phyloP scores from a whole-genome alignment of 2,797 vertebrate species.

The Mus caroli region DNA sequence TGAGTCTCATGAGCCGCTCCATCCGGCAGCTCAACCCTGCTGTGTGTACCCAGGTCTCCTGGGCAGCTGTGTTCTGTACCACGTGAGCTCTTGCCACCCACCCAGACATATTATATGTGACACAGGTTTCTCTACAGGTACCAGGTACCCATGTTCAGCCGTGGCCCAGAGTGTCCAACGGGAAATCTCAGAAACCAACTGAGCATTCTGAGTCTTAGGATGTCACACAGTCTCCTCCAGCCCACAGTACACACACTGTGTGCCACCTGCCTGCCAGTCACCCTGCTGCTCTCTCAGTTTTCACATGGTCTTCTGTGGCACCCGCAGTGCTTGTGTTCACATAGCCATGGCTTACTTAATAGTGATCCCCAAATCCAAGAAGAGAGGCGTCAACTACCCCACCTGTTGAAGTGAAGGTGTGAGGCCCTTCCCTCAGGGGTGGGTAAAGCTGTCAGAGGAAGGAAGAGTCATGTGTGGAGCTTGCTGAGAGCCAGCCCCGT shows the following conservation, averaged over 20 bases:
- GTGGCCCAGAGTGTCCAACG: background rate
- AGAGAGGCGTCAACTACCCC: background rate
- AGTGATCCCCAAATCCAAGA: background rate
- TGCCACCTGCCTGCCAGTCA: background rate
- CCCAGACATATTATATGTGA: too few species aligned
- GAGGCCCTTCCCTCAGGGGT: background rate
- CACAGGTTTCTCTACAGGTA: background rate
- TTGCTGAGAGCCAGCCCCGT: background rate
- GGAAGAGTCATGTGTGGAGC: background rate
- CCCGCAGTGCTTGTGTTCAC: too few species aligned
- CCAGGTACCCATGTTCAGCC: background rate
- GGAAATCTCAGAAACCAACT: background rate
- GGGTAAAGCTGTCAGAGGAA: background rate
- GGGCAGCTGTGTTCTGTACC: background rate
- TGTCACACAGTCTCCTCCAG: too few species aligned
- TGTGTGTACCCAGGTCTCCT: fast-evolving
- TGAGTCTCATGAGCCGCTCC: fast-evolving
- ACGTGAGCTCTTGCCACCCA: background rate
- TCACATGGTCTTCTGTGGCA: background rate
- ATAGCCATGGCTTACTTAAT: background rate
- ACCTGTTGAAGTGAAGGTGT: background rate
- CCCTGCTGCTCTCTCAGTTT: background rate
- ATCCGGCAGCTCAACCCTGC: fast-evolving
- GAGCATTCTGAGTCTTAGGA: background rate
- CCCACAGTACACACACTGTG: too few species aligned